Conservation (phyloP, 1,140 invertebrate genomes). For the Drosophila sulfurigaster region DNA sequence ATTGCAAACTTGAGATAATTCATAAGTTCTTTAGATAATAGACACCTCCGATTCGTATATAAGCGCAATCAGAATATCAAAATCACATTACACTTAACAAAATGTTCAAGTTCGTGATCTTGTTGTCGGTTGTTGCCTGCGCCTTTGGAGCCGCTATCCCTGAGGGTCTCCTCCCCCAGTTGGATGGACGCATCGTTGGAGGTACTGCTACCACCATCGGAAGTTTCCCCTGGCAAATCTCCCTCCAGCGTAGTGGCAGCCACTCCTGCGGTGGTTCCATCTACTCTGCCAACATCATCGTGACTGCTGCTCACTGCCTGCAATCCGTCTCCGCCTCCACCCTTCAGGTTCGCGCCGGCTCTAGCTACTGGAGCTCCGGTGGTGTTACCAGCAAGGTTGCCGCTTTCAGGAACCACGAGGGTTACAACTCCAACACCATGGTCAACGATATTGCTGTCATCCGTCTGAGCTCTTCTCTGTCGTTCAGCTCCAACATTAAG, state of each 20-base stretch:
- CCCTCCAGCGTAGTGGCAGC: slow-evolving; percentile 84
- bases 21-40: slow-evolving; percentile 18
- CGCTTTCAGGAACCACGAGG: slow-evolving; percentile 61
- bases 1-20: slow-evolving; percentile 28
- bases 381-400: slow-evolving; percentile 46
- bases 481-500: slow-evolving; percentile 75
- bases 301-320: slow-evolving; percentile 88
- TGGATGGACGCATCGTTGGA: slow-evolving; percentile 86
- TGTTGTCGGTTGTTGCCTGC: slow-evolving; percentile 73
- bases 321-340: slow-evolving; percentile 64
- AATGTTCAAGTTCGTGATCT: slow-evolving; percentile 80
- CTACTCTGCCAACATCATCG: slow-evolving; percentile 85
- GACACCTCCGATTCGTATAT: slow-evolving; percentile 5
- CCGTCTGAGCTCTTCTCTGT: slow-evolving; percentile 71
- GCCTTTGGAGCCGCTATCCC: slow-evolving; percentile 68
- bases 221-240: slow-evolving; percentile 87
- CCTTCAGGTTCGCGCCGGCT: slow-evolving; percentile 70
- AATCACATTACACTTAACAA: slow-evolving; percentile 48
- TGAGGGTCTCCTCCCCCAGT: slow-evolving; percentile 71
- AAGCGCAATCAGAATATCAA: slow-evolving; percentile 11
- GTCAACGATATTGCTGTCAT: slow-evolving; percentile 86
- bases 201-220: slow-evolving; percentile 85
- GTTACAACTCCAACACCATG: slow-evolving; percentile 73
- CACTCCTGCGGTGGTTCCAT: slow-evolving; percentile 87
- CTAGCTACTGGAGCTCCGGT: slow-evolving; percentile 65